Conservation (phyloP, 2,797 vertebrate species). For the Syngnathus acus region DNA sequence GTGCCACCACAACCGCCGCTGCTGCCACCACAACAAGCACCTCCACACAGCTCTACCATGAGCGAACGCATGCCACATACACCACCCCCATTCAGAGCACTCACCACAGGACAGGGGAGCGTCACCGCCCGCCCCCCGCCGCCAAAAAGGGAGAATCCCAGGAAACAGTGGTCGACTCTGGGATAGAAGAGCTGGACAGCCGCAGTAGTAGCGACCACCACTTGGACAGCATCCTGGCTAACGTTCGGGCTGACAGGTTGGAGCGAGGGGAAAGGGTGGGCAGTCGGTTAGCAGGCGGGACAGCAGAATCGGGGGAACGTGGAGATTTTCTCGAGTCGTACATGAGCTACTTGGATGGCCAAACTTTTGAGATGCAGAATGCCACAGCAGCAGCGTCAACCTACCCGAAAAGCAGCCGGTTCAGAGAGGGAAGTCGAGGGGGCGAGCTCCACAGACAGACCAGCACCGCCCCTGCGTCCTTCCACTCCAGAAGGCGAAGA, state of each 20-base stretch:
- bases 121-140: slow-evolving; percentile 64
- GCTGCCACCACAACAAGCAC: slow-evolving; percentile 61
- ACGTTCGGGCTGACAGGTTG: slow-evolving; percentile 59
- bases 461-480: slow-evolving; percentile 65
- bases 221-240: slow-evolving; percentile 81
- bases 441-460: slow-evolving; percentile 65
- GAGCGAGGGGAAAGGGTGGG: slow-evolving; percentile 51
- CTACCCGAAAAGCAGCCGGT: slow-evolving; percentile 69
- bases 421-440: slow-evolving; percentile 62
- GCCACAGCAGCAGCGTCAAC: slow-evolving; percentile 68
- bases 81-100: slow-evolving; percentile 41
- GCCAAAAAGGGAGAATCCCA: slow-evolving; percentile 81
- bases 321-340: slow-evolving; percentile 85
- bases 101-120: slow-evolving; percentile 65
- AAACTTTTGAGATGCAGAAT: slow-evolving; percentile 82
- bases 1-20: slow-evolving; percentile 54
- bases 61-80: slow-evolving; percentile 51
- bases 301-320: slow-evolving; percentile 54
- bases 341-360: slow-evolving; percentile 87
- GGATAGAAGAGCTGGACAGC: slow-evolving; percentile 90
- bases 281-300: slow-evolving; percentile 54
- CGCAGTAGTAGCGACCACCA: slow-evolving; percentile 90
- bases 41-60: slow-evolving; percentile 58
- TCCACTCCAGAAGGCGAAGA: slow-evolving; percentile 64
- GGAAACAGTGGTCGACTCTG: slow-evolving; percentile 81